Base-by-base conservation (phyloP, 2,797 vertebrate species). In the Trematomus bernacchii region DNA sequence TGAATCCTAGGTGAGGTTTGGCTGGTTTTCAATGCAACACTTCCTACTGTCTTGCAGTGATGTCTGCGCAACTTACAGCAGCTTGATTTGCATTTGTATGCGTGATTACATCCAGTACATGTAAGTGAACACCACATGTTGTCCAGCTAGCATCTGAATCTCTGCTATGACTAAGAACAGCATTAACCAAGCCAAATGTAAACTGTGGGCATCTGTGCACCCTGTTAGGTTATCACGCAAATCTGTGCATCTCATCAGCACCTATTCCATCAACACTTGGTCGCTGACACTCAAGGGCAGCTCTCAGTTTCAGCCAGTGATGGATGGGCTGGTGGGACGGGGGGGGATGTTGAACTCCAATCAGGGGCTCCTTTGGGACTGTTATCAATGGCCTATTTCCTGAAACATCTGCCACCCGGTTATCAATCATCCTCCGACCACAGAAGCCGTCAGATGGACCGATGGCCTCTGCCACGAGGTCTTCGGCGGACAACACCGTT, bases 331-430 rank as follows among this genome's bases (percentile, higher is more conserved):
- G 85, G 43, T 61, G 76, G 77, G 33, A 53, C 8, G 19, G 52
- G 23, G 23, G 37, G 82, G 80, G 80, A 47, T 18, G 71, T 58
- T 61, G 73, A 88, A 75, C 55, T 79, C 82, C 79, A 87, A 89
- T 90, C 85, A 86, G 55, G 19, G 11, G 21, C 77, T 85, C 82
- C 86, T 60, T 46, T 33, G 76, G 82, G 82, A 85, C 55, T 0
- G 65, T 88, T 83, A 92, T 92, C 91, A 90, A 90, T 85, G 85
- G 71, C 77, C 69, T 80, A 84, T 89, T 92, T 91, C 91, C 91
- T 88, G 90, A 79, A 90, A 90, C 88, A 93, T 91, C 89, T 92
- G 90, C 85, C 71, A 53, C 77, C 46, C 11, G 6, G 90, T 87
- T 89, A 91, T 93, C 89, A 77, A 89, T 94, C 91, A 94, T 73